Base-by-base conservation (phyloP, 2,888 invertebrate species). In the Himalopsyche tibetana region DNA sequence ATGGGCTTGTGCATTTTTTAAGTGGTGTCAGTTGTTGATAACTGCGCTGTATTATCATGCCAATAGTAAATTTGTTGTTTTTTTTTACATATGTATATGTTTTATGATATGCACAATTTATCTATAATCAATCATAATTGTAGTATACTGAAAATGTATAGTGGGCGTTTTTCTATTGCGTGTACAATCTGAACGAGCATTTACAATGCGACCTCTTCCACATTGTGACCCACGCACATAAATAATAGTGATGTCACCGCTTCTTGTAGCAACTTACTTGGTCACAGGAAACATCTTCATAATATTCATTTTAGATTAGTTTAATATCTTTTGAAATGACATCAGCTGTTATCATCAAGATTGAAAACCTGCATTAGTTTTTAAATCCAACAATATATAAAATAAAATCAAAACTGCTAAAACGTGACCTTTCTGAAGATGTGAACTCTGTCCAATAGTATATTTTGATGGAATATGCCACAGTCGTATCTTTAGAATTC, bases 141-240 rank as follows among this genome's bases (percentile, higher is more conserved):
- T 63, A 19, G 8, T 28, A 28, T 19, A 3, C 56, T 56, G n/a
- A 63, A 63, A 63, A 63, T 15, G 51, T 15, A 3, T 51, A 5
- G 63, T 63, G 63, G 63, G 63, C 63, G 63, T 63, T 63, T 63
- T 63, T 63, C 28, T 63, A 19, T 63, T 63, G 63, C 28, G 19
- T 63, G 63, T 51, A 15, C 15, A 4, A 19, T 63, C 19, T 63
- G 63, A 63, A 63, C 19, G 63, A 19, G 63, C 63, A 19, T 28
- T 63, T 8, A 9, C 3, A 63, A 63, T 19, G 63, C 19, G 63
- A 63, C 63, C 63, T 63, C 63, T 63, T 63, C 63, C 63, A 63
- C 63, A 63, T 63, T 63, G 63, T 63, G 63, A 19, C 63, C 63
- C 63, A 63, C 63, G 63, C 63, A 63, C 19, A 63, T 28, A 2